Conservation (phyloP, 2,888 invertebrate species). For the Tineola bisselliella region DNA sequence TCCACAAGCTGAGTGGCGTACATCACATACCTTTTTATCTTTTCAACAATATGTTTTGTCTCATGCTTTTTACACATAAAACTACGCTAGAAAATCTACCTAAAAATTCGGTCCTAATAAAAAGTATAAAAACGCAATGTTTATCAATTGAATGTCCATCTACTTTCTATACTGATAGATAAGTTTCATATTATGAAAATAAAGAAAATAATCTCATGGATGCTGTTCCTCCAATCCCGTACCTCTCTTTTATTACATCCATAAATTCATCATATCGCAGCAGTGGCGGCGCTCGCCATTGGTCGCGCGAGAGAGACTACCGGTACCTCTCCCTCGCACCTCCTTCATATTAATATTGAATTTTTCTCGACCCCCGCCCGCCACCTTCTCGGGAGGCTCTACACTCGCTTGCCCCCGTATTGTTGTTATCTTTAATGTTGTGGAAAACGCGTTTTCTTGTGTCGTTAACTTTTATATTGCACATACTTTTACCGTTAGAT, state of each 20-base stretch:
- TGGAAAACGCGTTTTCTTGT: conserved; percentile 70
- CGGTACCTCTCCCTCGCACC: conserved; percentile 68
- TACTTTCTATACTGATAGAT: not conserved
- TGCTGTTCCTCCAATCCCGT: conserved; percentile 72
- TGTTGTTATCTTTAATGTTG: conserved; percentile 70
- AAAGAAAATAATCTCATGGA: conserved; percentile 67
- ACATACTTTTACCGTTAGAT: conserved; percentile 65
- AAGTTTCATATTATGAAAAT: conserved; percentile 50
- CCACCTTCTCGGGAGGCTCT: conserved; percentile 64
- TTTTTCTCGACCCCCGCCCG: conserved; percentile 73
- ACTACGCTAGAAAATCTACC: no score
- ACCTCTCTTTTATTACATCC: conserved; percentile 80
- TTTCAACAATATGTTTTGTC: not conserved
- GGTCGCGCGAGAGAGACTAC: conserved; percentile 64
- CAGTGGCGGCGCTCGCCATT: conserved; percentile 63
- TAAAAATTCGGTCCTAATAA: no score
- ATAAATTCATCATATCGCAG: conserved; percentile 82
- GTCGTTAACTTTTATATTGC: conserved; percentile 70
- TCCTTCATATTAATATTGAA: conserved; percentile 84
- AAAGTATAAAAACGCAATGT: not conserved
- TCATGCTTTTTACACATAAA: not conserved
- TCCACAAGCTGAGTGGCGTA: not conserved
- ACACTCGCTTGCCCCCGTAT: conserved; percentile 67
- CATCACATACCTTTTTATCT: not conserved
- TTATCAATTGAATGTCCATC: not conserved